These are phyloP conservation scores for Heliconius hewitsoni DNA, from an alignment of 1,140 invertebrate species.

Conservation along the genomic window DNA sequence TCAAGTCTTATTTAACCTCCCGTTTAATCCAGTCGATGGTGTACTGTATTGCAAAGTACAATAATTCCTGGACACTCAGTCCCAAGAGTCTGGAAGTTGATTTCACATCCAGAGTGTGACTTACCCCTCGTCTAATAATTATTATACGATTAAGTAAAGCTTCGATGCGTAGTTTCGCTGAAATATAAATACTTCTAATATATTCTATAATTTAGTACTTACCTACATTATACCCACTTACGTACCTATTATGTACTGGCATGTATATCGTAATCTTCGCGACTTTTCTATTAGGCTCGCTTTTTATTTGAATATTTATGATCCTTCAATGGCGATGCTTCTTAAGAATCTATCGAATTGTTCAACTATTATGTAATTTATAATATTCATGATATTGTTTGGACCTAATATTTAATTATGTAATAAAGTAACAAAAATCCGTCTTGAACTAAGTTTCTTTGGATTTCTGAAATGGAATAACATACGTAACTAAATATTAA, in stretches of 20 bases:
- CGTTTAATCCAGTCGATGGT: slow-evolving; percentile 40
- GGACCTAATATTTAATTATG: slow-evolving; percentile 30
- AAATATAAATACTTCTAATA: slow-evolving; percentile 73
- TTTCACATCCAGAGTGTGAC: slow-evolving; percentile 63
- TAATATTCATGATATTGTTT: slow-evolving; percentile 38
- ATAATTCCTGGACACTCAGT: slow-evolving; percentile 36
- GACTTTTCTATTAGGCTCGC: slow-evolving; percentile 67
- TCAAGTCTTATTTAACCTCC: slow-evolving; percentile 31
- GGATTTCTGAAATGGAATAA: slow-evolving; percentile 68
- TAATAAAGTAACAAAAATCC: slow-evolving; percentile 66
- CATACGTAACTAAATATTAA: slow-evolving; percentile 77
- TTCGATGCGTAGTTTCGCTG: slow-evolving; percentile 77
- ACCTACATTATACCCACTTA: slow-evolving; percentile 76
- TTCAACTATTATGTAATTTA: slow-evolving; percentile 43
- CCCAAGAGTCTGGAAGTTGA: slow-evolving; percentile 63
- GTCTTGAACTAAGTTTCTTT: slow-evolving; percentile 72
- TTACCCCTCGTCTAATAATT: slow-evolving; percentile 68
- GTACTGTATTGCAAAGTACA: slow-evolving; percentile 36
- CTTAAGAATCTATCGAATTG: slow-evolving; percentile 49
- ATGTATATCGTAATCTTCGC: slow-evolving; percentile 72
- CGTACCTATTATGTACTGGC: slow-evolving; percentile 72
- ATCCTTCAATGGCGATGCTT: slow-evolving; percentile 67
- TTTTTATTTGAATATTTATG: slow-evolving; percentile 53
- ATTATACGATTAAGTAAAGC: slow-evolving; percentile 75
- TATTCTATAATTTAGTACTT: slow-evolving; percentile 78